Percentiles rank a stretch among this genome's conserved stretches.
These are phyloP conservation scores for Polyodon spathula DNA, from an alignment of 2,113 vertebrate species.

Conservation along the genomic window DNA sequence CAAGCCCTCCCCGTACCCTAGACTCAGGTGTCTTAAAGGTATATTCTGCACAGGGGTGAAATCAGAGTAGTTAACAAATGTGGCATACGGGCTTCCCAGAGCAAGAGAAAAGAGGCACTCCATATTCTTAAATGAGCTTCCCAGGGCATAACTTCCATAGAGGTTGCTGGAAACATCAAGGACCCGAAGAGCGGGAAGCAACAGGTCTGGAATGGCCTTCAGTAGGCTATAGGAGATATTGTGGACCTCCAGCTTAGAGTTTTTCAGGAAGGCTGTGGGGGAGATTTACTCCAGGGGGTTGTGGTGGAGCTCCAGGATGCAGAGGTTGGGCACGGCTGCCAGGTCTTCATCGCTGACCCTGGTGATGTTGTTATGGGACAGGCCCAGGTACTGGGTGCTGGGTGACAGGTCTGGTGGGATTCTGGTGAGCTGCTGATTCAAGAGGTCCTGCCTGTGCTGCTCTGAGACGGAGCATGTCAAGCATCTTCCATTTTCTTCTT, in stretches of 20 bases:
- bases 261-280: background rate
- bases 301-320: slow-evolving; percentile 35
- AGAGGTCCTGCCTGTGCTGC: slow-evolving; percentile 24
- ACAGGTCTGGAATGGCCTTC: slow-evolving; percentile 1
- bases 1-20: background rate
- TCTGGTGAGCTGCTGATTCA: slow-evolving; percentile 21
- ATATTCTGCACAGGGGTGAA: background rate
- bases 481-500: slow-evolving; percentile 6
- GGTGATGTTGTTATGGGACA: slow-evolving; percentile 41
- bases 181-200: background rate
- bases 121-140: slow-evolving; percentile 4
- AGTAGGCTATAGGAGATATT: background rate
- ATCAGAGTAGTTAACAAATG: background rate
- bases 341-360: slow-evolving; percentile 20
- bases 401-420: slow-evolving; percentile 32
- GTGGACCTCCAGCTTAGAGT: background rate
- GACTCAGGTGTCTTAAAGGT: background rate
- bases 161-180: slow-evolving; percentile 8
- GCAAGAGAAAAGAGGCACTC: background rate
- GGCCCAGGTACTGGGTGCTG: slow-evolving; percentile 34
- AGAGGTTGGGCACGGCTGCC: slow-evolving; percentile 27
- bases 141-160: slow-evolving; percentile 1
- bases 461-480: slow-evolving; percentile 27
- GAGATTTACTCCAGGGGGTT: slow-evolving; percentile 36
- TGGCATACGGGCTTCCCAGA: slow-evolving; percentile 1